Evolutionary conservation across 2,113 vertebrate species (phyloP).

Genomic region (Pogona vitticeps): DNA sequence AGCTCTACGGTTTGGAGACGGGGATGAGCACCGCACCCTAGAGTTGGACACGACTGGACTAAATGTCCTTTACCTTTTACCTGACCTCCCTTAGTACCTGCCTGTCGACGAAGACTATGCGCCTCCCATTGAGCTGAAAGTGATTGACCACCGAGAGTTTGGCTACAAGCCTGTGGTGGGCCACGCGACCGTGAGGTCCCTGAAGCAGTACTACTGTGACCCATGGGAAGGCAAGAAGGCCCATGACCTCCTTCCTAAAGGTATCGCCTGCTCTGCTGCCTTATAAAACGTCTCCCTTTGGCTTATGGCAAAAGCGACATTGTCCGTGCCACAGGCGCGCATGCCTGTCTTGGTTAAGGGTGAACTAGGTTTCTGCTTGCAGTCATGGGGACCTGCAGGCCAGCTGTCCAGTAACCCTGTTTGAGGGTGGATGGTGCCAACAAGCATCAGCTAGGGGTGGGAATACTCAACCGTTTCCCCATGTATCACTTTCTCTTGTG

Average conservation of each 20-base stretch:
- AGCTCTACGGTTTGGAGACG: too few relatives aligned
- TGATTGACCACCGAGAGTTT: conserved; percentile 55
- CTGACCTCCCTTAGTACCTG: conserved; percentile 54
- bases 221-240: conserved; percentile 9
- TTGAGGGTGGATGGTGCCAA: too few relatives aligned
- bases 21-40: too few relatives aligned
- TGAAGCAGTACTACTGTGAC: conserved; percentile 61
- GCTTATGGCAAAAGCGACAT: neutral
- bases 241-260: neutral
- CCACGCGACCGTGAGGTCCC: conserved; percentile 52
- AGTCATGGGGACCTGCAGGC: neutral
- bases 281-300: neutral
- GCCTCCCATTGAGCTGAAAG: conserved; percentile 69
- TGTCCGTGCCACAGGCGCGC: neutral
- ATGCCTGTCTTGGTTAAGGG: neutral
- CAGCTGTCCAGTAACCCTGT: too few relatives aligned
- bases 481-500: too few relatives aligned
- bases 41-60: too few relatives aligned
- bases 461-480: too few relatives aligned
- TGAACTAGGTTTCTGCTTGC: neutral
- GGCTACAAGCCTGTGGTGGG: conserved; percentile 65
- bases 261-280: neutral
- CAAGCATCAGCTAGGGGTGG: too few relatives aligned
- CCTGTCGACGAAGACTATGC: conserved; percentile 59
- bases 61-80: neutral